phyloP scores from a whole-genome alignment of 2,888 invertebrate species.

The Drosophila tripunctata region DNA sequence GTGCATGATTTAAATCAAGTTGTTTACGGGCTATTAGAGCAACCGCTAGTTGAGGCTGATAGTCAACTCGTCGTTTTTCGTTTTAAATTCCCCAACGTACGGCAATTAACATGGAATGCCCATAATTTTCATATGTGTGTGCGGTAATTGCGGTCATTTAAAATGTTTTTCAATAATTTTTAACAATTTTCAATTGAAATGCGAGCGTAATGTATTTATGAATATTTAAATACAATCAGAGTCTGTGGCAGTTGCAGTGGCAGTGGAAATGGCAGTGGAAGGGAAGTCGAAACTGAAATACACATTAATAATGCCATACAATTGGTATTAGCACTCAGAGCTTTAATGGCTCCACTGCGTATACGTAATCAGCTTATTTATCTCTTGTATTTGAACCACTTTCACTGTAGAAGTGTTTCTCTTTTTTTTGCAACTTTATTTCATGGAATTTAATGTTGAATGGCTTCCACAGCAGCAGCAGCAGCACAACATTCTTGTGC shows the following conservation, averaged over 20 bases:
- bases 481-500: neutral
- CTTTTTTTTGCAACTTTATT: neutral
- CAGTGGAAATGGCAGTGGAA: no score
- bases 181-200: constrained; percentile 56
- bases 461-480: neutral
- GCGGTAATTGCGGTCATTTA: constrained; percentile 58
- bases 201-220: neutral
- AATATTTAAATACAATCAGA: constrained; percentile 43
- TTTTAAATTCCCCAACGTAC: constrained; percentile 12
- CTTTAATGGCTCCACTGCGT: constrained; percentile 24
- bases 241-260: no score
- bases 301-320: constrained; percentile 41
- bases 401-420: constrained; percentile 2
- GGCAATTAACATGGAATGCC: constrained; percentile 67
- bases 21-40: constrained; percentile 70
- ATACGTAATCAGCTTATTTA: constrained; percentile 42
- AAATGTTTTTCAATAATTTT: constrained; percentile 37
- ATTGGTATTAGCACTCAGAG: constrained; percentile 4
- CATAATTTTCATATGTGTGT: constrained; percentile 43
- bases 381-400: constrained; percentile 2
- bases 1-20: constrained; percentile 67
- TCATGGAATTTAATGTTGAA: constrained; percentile 31
- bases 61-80: constrained; percentile 11
- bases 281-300: constrained; percentile 29
- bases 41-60: constrained; percentile 24